A percentile compares a stretch with the other conserved stretches of the same genome.
These are phyloP conservation scores for Malthinus flaveolus DNA, from an alignment of 2,888 invertebrate genomes.

Conservation along the genomic window DNA sequence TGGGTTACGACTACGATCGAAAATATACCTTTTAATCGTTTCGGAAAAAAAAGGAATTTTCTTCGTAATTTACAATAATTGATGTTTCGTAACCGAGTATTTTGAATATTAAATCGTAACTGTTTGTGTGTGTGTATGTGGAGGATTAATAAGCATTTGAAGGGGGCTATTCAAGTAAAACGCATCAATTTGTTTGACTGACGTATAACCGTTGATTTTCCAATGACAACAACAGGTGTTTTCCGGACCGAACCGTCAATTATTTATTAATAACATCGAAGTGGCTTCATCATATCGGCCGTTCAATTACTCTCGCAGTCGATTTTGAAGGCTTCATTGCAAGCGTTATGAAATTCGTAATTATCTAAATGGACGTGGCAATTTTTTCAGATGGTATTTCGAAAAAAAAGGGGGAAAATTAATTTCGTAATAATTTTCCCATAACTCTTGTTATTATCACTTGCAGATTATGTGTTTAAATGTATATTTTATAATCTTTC, in stretches of 20 bases:
- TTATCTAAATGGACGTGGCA: background rate
- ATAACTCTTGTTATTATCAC: too few species aligned
- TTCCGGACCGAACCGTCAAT: conserved; percentile 32
- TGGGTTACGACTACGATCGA: conserved; percentile 11
- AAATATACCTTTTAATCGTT: conserved; percentile 8
- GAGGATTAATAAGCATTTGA: too few species aligned
- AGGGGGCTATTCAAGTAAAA: conserved; percentile 11
- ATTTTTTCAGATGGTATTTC: conserved; percentile 1
- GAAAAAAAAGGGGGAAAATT: too few species aligned
- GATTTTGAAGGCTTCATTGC: conserved; percentile 2
- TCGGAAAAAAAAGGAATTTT: background rate
- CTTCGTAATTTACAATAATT: background rate
- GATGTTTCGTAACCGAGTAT: conserved; percentile 1
- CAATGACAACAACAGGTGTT: conserved; percentile 35
- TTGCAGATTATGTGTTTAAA: too few species aligned
- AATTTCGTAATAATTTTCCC: too few species aligned
- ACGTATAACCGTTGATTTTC: conserved; percentile 24
- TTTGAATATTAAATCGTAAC: conserved; percentile 5
- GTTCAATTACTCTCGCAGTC: conserved; percentile 14
- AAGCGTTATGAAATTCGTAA: background rate
- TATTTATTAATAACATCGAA: conserved; percentile 26
- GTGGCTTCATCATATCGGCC: conserved; percentile 17
- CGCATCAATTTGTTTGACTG: conserved; percentile 25
- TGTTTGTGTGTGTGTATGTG: background rate
- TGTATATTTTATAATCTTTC: background rate